phyloP scores from a whole-genome alignment of 2,888 invertebrate genomes.

The Andrena flavipes region DNA sequence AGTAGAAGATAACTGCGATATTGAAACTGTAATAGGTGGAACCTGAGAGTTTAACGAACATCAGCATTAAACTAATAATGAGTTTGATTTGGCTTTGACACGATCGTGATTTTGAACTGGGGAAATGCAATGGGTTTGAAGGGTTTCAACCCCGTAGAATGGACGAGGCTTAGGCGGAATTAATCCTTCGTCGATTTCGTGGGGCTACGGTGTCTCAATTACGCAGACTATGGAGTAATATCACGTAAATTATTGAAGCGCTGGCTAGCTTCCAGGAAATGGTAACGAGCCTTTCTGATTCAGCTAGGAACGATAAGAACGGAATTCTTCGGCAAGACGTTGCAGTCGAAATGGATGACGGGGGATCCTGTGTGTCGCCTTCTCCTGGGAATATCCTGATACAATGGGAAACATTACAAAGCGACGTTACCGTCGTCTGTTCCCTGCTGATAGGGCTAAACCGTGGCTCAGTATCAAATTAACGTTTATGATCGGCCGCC shows the following conservation, averaged over 20 bases:
- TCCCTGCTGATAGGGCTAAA: conserved; percentile 72
- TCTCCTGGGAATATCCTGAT: conserved; percentile 45
- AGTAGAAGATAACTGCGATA: too few relatives aligned
- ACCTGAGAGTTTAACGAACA: too few relatives aligned
- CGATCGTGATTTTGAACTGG: too few relatives aligned
- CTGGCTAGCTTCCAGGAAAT: neutral
- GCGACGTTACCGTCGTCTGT: conserved; percentile 70
- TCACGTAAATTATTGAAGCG: conserved; percentile 5
- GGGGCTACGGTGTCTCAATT: neutral
- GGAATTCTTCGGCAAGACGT: conserved; percentile 44
- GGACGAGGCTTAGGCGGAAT: too few relatives aligned
- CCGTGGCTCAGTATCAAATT: conserved; percentile 73
- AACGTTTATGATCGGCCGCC: conserved; percentile 70
- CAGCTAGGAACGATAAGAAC: conserved; percentile 41
- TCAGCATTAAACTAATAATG: too few relatives aligned
- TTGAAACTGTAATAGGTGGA: too few relatives aligned
- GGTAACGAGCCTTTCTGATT: conserved; percentile 12
- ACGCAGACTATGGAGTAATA: neutral
- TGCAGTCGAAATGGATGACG: conserved; percentile 17
- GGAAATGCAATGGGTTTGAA: too few relatives aligned
- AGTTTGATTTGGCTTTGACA: too few relatives aligned
- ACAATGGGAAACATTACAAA: conserved; percentile 69
- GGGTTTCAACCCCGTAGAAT: too few relatives aligned
- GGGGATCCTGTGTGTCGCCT: conserved; percentile 37
- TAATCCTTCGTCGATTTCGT: too few relatives aligned